Conservation (phyloP, 2,797 vertebrate genomes). For the Smutsia gigantea region DNA sequence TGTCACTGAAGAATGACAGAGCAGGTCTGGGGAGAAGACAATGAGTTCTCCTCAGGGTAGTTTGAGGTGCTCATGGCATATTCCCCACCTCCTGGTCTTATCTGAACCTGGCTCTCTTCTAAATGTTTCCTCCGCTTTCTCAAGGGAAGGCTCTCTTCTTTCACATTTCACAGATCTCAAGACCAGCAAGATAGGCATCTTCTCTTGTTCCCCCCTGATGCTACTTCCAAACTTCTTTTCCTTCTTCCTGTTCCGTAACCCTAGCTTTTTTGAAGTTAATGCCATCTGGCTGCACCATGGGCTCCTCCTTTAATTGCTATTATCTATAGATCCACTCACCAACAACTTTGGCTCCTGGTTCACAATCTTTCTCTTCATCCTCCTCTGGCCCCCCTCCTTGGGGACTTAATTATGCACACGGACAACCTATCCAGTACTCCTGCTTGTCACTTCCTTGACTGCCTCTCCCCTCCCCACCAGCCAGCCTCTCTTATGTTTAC, state of each 20-base stretch:
- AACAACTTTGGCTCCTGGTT: neutral
- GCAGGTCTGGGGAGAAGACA: neutral
- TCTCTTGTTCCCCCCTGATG: neutral
- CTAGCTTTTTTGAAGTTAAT: neutral
- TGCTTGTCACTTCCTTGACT: neutral
- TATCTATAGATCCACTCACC: neutral
- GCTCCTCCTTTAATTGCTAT: neutral
- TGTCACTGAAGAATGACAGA: too few species aligned
- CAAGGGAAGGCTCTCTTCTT: neutral
- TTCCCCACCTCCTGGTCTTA: neutral
- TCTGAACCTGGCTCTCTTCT: neutral
- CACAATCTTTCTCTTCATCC: neutral
- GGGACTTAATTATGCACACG: neutral
- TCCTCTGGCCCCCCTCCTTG: neutral
- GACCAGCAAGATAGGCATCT: neutral
- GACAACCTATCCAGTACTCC: neutral
- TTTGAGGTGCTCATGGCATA: neutral
- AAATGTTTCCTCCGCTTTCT: neutral
- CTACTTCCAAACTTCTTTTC: neutral
- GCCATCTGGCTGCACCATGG: neutral
- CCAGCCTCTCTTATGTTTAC: neutral
- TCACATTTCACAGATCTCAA: neutral
- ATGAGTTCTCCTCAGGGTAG: neutral
- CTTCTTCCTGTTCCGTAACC: neutral
- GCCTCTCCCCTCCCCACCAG: neutral